These are phyloP conservation scores for Pterocles orientalis DNA, from an alignment of 2,113 vertebrate species.

Conservation along the genomic window DNA sequence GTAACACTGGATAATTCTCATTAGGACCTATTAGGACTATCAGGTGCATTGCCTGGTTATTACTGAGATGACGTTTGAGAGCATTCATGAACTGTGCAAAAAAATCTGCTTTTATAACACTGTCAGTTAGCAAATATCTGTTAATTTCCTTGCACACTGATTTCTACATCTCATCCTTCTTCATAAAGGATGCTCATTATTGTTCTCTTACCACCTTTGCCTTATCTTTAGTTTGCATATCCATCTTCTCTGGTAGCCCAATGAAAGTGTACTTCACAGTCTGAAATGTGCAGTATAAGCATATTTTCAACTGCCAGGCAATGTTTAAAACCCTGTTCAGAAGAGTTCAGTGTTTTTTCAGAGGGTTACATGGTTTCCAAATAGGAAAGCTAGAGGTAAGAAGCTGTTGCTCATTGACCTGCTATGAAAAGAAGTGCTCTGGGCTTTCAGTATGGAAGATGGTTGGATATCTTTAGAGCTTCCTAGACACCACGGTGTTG, in stretches of 20 bases:
- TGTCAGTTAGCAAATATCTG: background rate
- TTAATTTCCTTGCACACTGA: background rate
- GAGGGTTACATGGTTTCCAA: background rate
- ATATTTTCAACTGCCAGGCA: background rate
- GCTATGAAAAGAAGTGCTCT: background rate
- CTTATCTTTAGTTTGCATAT: background rate
- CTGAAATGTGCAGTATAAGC: background rate
- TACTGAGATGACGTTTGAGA: background rate
- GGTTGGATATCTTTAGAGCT: background rate
- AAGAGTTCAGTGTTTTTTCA: background rate
- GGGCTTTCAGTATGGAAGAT: background rate
- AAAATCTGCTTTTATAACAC: background rate
- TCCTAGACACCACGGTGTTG: background rate
- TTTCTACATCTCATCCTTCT: background rate
- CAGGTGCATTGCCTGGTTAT: background rate
- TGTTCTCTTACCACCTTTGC: background rate
- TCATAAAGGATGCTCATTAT: background rate
- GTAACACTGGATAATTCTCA: background rate
- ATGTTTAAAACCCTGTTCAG: background rate
- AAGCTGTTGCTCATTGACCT: background rate
- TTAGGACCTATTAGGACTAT: background rate
- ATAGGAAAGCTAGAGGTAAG: background rate
- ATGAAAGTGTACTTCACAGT: fast-evolving
- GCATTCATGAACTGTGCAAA: background rate
- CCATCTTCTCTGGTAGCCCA: background rate